Base-by-base conservation (phyloP, 1,140 invertebrate species). In the Zaprionus capensis region DNA sequence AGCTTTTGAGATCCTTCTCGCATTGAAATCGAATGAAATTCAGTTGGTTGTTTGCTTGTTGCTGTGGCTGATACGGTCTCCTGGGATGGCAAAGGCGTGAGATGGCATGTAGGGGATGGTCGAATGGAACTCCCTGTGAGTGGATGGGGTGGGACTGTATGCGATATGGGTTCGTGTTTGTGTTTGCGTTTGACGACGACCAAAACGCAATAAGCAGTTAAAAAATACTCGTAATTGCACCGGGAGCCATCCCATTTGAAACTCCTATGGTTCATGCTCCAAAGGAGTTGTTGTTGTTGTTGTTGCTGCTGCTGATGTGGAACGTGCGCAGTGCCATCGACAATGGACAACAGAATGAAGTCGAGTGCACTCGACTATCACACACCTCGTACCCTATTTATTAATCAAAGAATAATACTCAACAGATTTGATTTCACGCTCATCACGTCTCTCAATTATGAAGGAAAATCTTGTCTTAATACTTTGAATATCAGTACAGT, bases 11-110 rank as follows among this genome's bases (percentile, higher is more conserved):
- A 88, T 81, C 78, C 85, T 82, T 70, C 75, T 90, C 74, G 84
- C 84, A 88, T 88, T 83, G 85, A 81, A 88, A 88, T 88, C 84
- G 84, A 88, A 90, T 88, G 85, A 90, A 88, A 90, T 88, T 88
- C 84, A 88, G 84, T 84, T 81, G 31, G 61, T 76, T 66, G 84
- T 84, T 78, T 78, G 85, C 84, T 87, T 87, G 81, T 87, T 88
- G 81, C 81, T 88, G 83, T 79, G 55, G 51, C 66, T 55, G 73
- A 53, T 68, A 82, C 44, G 53, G 38, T 75, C 72, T 75, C 72
- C 67, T 6, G 72, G 67, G 72, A 38, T 49, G 24, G 59, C 38
- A 70, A 66, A 26, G 38, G 58, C 49, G 57, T 61, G 44, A 31
- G 26, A 28, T 34, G 28, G 34, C 24, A 55, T 31, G 51, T 38